phyloP scores from a whole-genome alignment of 2,888 invertebrate species.

The Sepioteuthis lessoniana region DNA sequence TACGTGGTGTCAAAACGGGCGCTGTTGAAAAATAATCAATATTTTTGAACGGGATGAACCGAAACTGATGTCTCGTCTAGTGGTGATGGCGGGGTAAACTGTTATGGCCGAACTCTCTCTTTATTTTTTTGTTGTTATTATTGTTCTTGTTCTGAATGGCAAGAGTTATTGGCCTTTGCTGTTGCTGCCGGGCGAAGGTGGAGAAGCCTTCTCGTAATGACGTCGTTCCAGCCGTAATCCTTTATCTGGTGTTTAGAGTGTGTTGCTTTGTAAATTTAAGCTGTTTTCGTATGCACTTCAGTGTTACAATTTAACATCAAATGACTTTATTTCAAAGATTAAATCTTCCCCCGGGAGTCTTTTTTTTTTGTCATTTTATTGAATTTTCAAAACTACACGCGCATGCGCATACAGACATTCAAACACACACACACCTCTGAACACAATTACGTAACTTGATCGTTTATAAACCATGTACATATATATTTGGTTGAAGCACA shows the following conservation, averaged over 20 bases:
- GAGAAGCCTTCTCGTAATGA: not conserved
- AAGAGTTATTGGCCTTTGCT: constrained; percentile 14
- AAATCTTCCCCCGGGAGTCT: not conserved
- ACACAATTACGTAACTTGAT: not conserved
- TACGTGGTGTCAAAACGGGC: not conserved
- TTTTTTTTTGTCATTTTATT: not conserved
- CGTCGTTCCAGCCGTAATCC: not conserved
- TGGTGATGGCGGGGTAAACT: not conserved
- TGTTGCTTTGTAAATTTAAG: not conserved
- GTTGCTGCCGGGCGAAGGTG: constrained; percentile 1
- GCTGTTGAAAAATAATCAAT: not conserved
- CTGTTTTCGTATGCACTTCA: not conserved
- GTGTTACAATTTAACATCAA: not conserved
- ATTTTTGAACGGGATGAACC: not conserved
- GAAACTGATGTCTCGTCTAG: not conserved
- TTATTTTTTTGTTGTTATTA: not conserved
- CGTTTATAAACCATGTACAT: not conserved
- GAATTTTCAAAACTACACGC: not conserved
- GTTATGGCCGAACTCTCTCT: not conserved
- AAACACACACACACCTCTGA: not conserved
- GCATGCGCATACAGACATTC: too few species aligned
- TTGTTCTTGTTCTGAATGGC: not conserved
- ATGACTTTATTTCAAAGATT: constrained; percentile 10
- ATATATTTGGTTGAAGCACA: too few species aligned
- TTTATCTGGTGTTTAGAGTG: not conserved